Conservation (phyloP, 2,113 vertebrate species). For the Cyprinodon brontotheroides region DNA sequence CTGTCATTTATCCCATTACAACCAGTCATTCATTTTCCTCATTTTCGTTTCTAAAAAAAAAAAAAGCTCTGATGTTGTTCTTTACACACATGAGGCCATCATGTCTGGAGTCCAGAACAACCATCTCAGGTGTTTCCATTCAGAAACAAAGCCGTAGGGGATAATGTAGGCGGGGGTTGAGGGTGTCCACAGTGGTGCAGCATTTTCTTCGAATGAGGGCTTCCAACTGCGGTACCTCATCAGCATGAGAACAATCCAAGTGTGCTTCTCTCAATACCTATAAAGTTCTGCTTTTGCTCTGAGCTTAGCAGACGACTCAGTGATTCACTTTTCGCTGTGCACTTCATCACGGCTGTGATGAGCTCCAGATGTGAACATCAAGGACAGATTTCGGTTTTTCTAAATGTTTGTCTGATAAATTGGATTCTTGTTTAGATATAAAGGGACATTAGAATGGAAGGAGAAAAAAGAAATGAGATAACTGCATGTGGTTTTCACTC, state of each 20-base stretch:
- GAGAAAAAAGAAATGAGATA: slow-evolving; percentile 2
- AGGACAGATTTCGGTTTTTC: slow-evolving; percentile 27
- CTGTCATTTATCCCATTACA: slow-evolving; percentile 54
- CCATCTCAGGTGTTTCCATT: slow-evolving; percentile 57
- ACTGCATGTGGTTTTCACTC: neutral
- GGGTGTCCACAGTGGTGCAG: slow-evolving; percentile 18
- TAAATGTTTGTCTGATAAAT: slow-evolving; percentile 48
- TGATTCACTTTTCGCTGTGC: slow-evolving; percentile 33
- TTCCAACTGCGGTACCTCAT: slow-evolving; percentile 68
- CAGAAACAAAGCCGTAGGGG: slow-evolving; percentile 37
- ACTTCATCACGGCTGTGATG: slow-evolving; percentile 27
- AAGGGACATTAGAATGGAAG: neutral
- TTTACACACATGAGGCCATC: slow-evolving; percentile 53
- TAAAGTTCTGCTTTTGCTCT: slow-evolving; percentile 18
- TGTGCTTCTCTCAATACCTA: slow-evolving; percentile 43
- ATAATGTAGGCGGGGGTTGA: slow-evolving; percentile 31
- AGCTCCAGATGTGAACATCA: slow-evolving; percentile 20
- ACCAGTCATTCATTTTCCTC: slow-evolving; percentile 41
- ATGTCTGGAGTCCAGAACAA: slow-evolving; percentile 63
- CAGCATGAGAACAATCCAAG: slow-evolving; percentile 55
- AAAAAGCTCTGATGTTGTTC: slow-evolving; percentile 40
- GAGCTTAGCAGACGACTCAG: slow-evolving; percentile 13
- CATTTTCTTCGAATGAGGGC: slow-evolving; percentile 19
- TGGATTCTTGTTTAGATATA: slow-evolving; percentile 46
- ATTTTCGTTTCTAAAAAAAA: slow-evolving; percentile 28